Evolutionary conservation across 2,113 vertebrate genomes (phyloP), one percentile per base, ranked within the genome.

Genomic region (Peucedramus taeniatus): DNA sequence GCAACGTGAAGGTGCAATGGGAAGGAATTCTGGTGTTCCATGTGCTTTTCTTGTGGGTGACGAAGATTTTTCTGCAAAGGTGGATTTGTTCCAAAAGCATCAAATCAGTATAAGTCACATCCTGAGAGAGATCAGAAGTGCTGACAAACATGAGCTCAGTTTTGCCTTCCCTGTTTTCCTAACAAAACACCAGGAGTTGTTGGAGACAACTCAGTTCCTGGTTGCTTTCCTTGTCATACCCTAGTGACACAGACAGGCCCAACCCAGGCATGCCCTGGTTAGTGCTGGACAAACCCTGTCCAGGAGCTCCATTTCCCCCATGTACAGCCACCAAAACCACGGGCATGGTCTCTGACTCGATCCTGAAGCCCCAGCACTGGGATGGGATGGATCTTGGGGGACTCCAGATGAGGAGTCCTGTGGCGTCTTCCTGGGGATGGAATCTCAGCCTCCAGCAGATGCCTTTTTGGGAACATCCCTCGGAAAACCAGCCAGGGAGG

Each of bases 1-100:
- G 39, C 7, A 23, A 40, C 0, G 0, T 28, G 72, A 63, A 72
- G 14, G 31, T 35, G 33, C 23, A 42, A n/a, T 0, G 0, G n/a
- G 56, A 44, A 28, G 24, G 74, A 50, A 51, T 26, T 22, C 13
- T 16, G 47, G 14, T 63, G 70, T 20, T 35, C 23, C 11, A 1
- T 3, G 23, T 21, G 37, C 31, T 5, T 8, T n/a, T 45, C 54
- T 44, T 47, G 6, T 10, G 61, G 39, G 12, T 2, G 45, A 8
- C 8, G 47, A 50, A 30, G 53, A 27, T 7, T 40, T 31, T 12
- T 40, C 63, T 87, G n/a, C 37, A 65, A 61, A 49, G 37, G 15
- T 6, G 31, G 44, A 12, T n/a, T 42, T 63, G 57, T 42, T 71
- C 42, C n/a, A 65, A 57, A 88, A 75, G 13, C 70, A 49, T 35